Evolutionary conservation across 2,113 vertebrate species (phyloP).

Genomic region (Pteropus alecto): DNA sequence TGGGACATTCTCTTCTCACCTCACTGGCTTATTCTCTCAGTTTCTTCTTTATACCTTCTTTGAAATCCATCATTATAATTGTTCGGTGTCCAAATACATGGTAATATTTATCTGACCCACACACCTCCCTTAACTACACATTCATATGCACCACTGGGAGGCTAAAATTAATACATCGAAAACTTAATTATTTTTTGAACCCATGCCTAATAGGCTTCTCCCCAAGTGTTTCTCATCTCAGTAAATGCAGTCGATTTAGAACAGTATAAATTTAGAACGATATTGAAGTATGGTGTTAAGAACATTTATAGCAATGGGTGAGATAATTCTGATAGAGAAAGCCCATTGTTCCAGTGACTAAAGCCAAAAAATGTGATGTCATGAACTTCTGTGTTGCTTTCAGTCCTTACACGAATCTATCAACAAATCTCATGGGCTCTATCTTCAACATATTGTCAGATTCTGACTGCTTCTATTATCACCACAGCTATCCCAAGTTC

Average conservation of each 20-base stretch:
- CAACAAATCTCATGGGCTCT: neutral
- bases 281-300: neutral
- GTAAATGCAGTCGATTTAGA: neutral
- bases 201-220: neutral
- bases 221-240: neutral
- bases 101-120: neutral
- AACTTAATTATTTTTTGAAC: neutral
- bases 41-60: neutral
- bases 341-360: neutral
- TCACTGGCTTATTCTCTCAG: neutral
- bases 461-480: neutral
- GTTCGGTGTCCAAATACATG: neutral
- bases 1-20: neutral
- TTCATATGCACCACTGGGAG: neutral
- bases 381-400: neutral
- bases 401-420: neutral
- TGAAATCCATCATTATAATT: neutral
- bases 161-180: neutral
- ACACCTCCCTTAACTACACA: neutral
- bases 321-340: neutral
- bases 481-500: neutral
- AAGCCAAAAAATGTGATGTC: neutral
- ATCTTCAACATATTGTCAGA: neutral
- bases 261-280: neutral
- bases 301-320: neutral